Evolutionary conservation across 2,888 invertebrate species (phyloP), one percentile per base, ranked within the genome.

Genomic region (Lumbricus terrestris): DNA sequence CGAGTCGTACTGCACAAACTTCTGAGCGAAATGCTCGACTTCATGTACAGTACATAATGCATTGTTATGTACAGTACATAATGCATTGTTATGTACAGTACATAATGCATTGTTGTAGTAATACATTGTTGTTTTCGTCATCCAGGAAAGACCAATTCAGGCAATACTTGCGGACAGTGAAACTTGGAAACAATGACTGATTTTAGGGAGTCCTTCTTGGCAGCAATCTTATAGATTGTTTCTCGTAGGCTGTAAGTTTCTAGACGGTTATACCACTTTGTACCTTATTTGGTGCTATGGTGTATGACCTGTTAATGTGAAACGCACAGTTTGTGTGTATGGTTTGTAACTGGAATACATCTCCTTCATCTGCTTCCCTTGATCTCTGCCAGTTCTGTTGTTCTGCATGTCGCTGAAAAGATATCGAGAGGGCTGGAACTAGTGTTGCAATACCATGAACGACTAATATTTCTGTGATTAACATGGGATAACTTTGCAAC

Each of bases 1-100:
- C 97, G 97, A 94, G 97, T 98, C 91, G 97, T 97, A 93, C 98
- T 99, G 97, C 98, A 98, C 96, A 98, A 98, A 95, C 96, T 99
- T 90, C 98, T 99, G 95, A 96, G 98, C 89, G 98, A 98, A 96
- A 98, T 98, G 98, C 96, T 98, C 91, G 98, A 98, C 95, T 92
- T 88, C 40, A 40, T 91, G 47, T 83, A 91, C 34, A n/a, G n/a
- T n/a, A 90, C 91, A n/a, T 90, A 83, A 47, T 40, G 33, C 37
- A 33, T n/a, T n/a, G n/a, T 88, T 34, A 40, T 91, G 47, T 83
- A 91, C 34, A n/a, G n/a, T n/a, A 90, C 91, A n/a, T 90, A 83
- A 47, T 40, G 33, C 37, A 33, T n/a, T n/a, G n/a, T 88, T 34
- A 40, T 91, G 47, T 83, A 91, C 34, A n/a, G n/a, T n/a, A 90